phyloP scores from a whole-genome alignment of 2,797 vertebrate species.

The Hapalemur alaotrensis region DNA sequence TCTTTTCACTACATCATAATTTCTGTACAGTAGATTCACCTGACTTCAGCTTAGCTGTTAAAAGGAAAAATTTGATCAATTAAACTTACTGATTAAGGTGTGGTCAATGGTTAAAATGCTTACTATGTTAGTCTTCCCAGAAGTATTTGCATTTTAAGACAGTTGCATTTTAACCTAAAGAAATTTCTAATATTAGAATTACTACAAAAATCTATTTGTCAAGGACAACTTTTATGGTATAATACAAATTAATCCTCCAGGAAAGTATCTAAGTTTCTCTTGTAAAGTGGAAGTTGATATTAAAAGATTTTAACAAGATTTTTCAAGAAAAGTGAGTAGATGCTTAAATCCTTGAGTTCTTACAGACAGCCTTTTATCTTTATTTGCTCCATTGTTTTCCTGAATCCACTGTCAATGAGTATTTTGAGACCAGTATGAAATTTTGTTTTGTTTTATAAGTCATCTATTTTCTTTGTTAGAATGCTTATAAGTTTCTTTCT shows the following conservation, averaged over 20 bases:
- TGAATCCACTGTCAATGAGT: not conserved
- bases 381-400: not conserved
- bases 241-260: not conserved
- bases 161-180: not conserved
- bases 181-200: not conserved
- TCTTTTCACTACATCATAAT: not conserved
- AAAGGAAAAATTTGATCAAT: not conserved
- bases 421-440: not conserved
- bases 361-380: not conserved
- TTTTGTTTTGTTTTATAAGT: not conserved
- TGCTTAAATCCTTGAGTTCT: not conserved
- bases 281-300: not conserved
- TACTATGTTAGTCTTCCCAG: not conserved
- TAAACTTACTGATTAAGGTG: not conserved
- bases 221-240: not conserved
- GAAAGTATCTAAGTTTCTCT: not conserved
- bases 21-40: not conserved
- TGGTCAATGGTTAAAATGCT: not conserved
- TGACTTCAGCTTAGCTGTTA: not conserved
- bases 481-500: not conserved
- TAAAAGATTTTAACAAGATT: not conserved
- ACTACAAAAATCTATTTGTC: not conserved
- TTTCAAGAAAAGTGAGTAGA: not conserved
- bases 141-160: slow-evolving; percentile 11
- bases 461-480: not conserved